Base-by-base conservation (phyloP, 2,113 vertebrate species). In the Psittacara wagleri region DNA sequence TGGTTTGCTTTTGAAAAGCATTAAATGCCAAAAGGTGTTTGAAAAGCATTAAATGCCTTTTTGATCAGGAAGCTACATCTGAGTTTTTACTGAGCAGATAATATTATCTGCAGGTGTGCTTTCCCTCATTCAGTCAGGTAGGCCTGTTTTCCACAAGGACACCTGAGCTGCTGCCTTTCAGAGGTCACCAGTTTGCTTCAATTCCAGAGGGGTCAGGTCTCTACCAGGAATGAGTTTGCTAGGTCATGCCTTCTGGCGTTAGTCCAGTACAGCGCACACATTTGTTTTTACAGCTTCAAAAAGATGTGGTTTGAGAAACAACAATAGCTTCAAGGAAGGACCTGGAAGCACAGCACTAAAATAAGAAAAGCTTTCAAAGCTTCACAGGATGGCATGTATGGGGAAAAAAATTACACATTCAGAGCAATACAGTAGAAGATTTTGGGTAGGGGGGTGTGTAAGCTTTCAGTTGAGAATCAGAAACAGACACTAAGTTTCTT, bases 281-380 rank as follows among this genome's bases (percentile, higher is more conserved):
- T 69, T 69, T 84, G 41, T 72, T 91, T 90, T 82, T 62, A 49
- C n/a, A 86, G 3, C 87, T 94, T 93, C 75, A 88, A 22, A 89
- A 85, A 79, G 48, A 61, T 31, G 31, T 44, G 39, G 4, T 68
- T 5, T n/a, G 51, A 77, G 84, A 61, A 80, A 66, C 35, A 96
- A 15, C 43, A 82, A 6, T 28, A 78, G 39, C 73, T 94, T 84
- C 76, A 57, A 92, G 72, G 86, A 92, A 86, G 52, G 72, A 72
- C 46, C 43, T 64, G 59, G 84, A 92, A 48, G 68, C 33, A 43
- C 18, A 63, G 70, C 17, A 37, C 35, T 76, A 6, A 72, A 72
- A 93, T 33, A 72, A 28, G 7, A 39, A 59, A 73, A 64, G 43
- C 55, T 75, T 94, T 72, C 62, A 66, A 39, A 74, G 69, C 84